phyloP scores from a whole-genome alignment of 2,113 vertebrate species.

The Chaetops frenatus region DNA sequence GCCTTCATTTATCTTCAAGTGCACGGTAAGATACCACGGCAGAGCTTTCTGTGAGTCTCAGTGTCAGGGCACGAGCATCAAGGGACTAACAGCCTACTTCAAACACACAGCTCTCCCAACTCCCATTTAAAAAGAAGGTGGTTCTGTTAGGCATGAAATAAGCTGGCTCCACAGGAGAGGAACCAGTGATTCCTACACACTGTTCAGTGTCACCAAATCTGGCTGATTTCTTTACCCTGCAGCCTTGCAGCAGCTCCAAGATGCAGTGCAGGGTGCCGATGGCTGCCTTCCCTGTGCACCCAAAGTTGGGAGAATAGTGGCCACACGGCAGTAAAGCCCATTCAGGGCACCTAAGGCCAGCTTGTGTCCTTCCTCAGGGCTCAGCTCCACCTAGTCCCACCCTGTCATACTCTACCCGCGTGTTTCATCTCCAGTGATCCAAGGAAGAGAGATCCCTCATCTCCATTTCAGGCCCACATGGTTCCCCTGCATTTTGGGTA shows the following conservation, averaged over 20 bases:
- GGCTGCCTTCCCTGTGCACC: background rate
- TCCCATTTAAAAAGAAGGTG: background rate
- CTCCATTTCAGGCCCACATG: accelerated
- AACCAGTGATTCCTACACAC: background rate
- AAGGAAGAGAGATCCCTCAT: background rate
- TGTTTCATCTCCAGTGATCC: background rate
- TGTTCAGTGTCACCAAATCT: background rate
- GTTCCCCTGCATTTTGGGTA: background rate
- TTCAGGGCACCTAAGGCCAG: background rate
- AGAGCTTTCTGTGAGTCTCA: background rate
- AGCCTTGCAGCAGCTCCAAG: background rate
- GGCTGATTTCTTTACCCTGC: background rate
- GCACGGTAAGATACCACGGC: background rate
- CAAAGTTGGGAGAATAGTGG: accelerated
- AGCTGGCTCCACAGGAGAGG: background rate
- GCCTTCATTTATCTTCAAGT: background rate
- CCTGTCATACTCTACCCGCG: background rate
- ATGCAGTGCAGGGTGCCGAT: too few species aligned
- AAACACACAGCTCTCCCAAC: background rate
- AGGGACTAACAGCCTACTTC: background rate
- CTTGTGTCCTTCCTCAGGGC: background rate
- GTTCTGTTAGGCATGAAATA: background rate
- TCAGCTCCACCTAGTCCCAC: background rate
- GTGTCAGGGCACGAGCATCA: background rate
- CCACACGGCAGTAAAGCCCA: background rate